Base-by-base conservation (phyloP, 1,140 invertebrate genomes). In the Procambarus clarkii region DNA sequence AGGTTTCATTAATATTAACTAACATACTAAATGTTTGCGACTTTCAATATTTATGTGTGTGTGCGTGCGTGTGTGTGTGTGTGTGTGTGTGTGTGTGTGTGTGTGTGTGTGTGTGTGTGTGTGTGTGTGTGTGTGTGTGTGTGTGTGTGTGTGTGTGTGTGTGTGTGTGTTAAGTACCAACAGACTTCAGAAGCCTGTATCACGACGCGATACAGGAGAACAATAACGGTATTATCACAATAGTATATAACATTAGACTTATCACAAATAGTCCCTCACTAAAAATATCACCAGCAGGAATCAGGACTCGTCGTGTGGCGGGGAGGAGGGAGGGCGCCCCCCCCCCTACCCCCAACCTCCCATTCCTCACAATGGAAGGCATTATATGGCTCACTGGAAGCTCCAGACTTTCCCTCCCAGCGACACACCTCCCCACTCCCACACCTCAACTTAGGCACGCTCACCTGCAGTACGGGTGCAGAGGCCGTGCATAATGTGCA, bases 101-200 rank as follows among this genome's bases (percentile, higher is more conserved):
- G 50, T 54, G 50, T 54, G 9, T 54, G 50, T 64, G n/a, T 83
- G 21, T 69, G 54, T 60, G 81, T 83, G 54, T 83, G 54, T 83
- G 81, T 83, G 21, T 64, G 21, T 83, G 81, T 60, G 80, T 60
- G 60, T 83, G 81, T 44, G 54, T 69, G 54, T 64, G 54, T 83
- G 81, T 60, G 81, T 83, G 81, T 83, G 81, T 34, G 60, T 60
- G 81, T 83, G 54, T 83, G 81, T 54, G 50, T 54, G 9, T 54
- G 50, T 9, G 50, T 54, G 50, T 54, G 50, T 54, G 50, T 54
- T 54, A 9, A 5, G 50, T 54, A 54, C 50, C 9, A n/a, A n/a
- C n/a, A n/a, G n/a, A n/a, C n/a, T n/a, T n/a, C n/a, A 48, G 78
- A 9, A 80, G 46, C 46, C 15, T 80, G 48, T 54, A 11, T 54